Evolutionary conservation across 1,140 invertebrate species (phyloP).

Genomic region (Scaptomyza graminum): DNA sequence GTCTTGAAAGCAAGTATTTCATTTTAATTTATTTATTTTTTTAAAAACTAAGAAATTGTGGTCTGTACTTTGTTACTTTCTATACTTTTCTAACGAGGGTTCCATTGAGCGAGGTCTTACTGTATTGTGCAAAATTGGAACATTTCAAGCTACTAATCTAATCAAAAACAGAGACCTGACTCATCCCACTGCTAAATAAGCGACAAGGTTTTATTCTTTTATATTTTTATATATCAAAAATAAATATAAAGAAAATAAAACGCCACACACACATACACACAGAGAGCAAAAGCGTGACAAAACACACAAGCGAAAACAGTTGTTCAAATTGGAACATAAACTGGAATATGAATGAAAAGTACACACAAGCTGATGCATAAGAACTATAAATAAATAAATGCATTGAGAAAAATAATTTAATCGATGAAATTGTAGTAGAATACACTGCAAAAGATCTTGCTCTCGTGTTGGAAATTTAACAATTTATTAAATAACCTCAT

Average conservation of each 20-base stretch:
- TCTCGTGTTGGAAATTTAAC: background rate
- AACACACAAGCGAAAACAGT: constrained; percentile 43
- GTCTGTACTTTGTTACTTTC: too few species aligned
- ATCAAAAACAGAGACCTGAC: constrained; percentile 57
- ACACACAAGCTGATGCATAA: constrained; percentile 12
- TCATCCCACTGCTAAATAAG: constrained; percentile 54
- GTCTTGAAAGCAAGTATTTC: too few species aligned
- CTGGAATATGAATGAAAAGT: constrained; percentile 17
- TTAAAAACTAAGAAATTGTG: too few species aligned
- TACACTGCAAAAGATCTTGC: background rate
- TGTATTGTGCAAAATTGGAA: background rate
- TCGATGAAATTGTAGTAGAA: constrained; percentile 2
- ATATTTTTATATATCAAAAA: constrained; percentile 44
- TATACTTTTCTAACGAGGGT: too few species aligned
- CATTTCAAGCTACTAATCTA: constrained; percentile 55
- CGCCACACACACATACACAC: constrained; percentile 13
- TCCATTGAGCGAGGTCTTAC: too few species aligned
- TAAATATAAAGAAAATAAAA: constrained; percentile 29
- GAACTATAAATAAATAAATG: constrained; percentile 5
- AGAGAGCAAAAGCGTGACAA: constrained; percentile 65
- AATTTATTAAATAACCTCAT: too few species aligned
- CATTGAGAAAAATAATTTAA: background rate
- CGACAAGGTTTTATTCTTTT: constrained; percentile 48
- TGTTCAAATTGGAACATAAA: constrained; percentile 56
- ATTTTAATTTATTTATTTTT: too few species aligned